phyloP scores from a whole-genome alignment of 2,888 invertebrate species.

The Ophion costatus region DNA sequence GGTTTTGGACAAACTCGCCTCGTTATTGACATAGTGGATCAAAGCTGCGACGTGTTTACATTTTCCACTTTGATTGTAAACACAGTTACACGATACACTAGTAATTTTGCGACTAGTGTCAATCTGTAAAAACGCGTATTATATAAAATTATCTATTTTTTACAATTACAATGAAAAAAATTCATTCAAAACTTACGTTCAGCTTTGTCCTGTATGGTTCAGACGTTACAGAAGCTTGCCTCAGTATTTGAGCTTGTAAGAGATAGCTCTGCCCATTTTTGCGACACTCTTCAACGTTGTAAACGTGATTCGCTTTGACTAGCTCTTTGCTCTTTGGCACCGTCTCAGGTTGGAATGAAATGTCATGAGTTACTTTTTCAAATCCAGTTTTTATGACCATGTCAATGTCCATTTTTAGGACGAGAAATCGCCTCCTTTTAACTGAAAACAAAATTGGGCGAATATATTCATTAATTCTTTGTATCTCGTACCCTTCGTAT shows the following conservation, averaged over 20 bases:
- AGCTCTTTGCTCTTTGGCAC: slow-evolving; percentile 57
- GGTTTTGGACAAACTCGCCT: slow-evolving; percentile 61
- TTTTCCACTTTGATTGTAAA: slow-evolving; percentile 65
- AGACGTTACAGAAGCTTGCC: slow-evolving; percentile 57
- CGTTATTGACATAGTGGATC: slow-evolving; percentile 60
- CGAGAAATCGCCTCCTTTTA: slow-evolving; percentile 17
- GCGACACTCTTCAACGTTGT: slow-evolving; percentile 58
- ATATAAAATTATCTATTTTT: slow-evolving; percentile 22
- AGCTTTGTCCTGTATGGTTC: slow-evolving; percentile 52
- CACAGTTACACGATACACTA: slow-evolving; percentile 59
- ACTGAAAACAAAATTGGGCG: slow-evolving; percentile 6
- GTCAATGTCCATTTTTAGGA: slow-evolving; percentile 33
- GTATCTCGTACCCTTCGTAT: neutral
- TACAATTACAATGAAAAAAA: slow-evolving; percentile 31
- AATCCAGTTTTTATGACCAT: slow-evolving; percentile 66
- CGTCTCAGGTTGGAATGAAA: slow-evolving; percentile 61
- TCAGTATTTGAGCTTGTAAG: slow-evolving; percentile 57
- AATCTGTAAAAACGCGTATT: slow-evolving; percentile 9
- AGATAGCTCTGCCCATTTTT: slow-evolving; percentile 53
- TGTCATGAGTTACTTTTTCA: slow-evolving; percentile 49
- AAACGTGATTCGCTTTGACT: slow-evolving; percentile 58
- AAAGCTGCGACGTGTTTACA: slow-evolving; percentile 64
- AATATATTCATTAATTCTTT: slow-evolving; percentile 29
- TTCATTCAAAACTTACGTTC: slow-evolving; percentile 47
- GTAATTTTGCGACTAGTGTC: slow-evolving; percentile 34